These are phyloP conservation scores for Cnemophilus loriae DNA, from an alignment of 2,113 vertebrate genomes.

Conservation along the genomic window DNA sequence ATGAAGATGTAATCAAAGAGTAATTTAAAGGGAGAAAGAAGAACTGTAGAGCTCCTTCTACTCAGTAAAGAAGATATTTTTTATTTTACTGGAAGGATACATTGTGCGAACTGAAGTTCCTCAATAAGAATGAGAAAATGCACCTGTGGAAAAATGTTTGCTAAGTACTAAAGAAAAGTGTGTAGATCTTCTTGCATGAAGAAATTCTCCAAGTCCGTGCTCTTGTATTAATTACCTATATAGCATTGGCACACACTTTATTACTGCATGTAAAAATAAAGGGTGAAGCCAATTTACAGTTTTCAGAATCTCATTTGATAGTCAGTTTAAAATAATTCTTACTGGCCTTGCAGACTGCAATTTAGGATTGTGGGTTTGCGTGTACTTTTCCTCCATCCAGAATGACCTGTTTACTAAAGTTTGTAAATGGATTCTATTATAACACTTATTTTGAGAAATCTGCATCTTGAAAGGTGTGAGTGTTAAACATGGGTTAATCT, in stretches of 20 bases:
- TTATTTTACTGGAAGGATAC: background rate
- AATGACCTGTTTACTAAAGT: background rate
- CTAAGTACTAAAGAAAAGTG: background rate
- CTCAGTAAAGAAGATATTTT: background rate
- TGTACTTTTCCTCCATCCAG: background rate
- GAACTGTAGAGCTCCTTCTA: background rate
- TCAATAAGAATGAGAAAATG: background rate
- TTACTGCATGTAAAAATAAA: background rate
- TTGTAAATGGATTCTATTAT: background rate
- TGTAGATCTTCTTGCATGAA: background rate
- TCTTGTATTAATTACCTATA: background rate
- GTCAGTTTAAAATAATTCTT: background rate
- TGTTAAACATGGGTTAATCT: constrained; percentile 8
- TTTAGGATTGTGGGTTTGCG: background rate
- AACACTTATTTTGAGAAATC: constrained; percentile 21
- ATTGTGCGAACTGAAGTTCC: background rate
- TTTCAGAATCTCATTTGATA: constrained; percentile 1
- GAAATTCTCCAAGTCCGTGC: background rate
- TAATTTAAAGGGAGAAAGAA: background rate
- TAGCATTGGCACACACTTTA: background rate
- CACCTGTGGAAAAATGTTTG: background rate
- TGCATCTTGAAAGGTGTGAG: background rate
- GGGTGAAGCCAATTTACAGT: background rate
- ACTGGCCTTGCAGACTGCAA: background rate
- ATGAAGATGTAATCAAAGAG: background rate